phyloP scores from a whole-genome alignment of 2,797 vertebrate genomes.

The Huso huso region DNA sequence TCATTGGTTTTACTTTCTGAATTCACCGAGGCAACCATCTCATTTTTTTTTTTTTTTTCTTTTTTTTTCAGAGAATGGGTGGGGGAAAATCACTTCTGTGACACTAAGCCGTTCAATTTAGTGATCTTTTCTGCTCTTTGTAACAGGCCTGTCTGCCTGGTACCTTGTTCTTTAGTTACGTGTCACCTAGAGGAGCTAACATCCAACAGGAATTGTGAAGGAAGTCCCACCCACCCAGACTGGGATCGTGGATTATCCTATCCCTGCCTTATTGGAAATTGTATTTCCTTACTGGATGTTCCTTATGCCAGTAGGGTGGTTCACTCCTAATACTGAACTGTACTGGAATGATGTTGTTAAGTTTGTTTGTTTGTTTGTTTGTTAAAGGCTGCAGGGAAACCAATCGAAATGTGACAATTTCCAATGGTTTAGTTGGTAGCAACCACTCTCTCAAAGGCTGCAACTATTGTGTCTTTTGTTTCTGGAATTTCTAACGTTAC shows the following conservation, averaged over 20 bases:
- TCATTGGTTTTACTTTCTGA: not conserved
- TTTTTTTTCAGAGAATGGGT: too few relatives aligned
- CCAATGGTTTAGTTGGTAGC: too few relatives aligned
- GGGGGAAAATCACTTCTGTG: not conserved
- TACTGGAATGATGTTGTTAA: too few relatives aligned
- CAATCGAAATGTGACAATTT: too few relatives aligned
- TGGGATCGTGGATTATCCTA: conserved; percentile 6
- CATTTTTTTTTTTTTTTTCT: too few relatives aligned
- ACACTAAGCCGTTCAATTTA: not conserved
- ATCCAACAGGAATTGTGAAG: conserved; percentile 40
- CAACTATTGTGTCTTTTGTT: too few relatives aligned
- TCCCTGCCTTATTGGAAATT: conserved; percentile 28
- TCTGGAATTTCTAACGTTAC: too few relatives aligned
- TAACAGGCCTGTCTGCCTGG: conserved; percentile 27
- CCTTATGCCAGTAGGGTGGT: conserved; percentile 24
- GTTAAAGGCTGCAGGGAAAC: too few relatives aligned
- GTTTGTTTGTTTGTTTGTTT: too few relatives aligned
- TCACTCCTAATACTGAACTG: too few relatives aligned
- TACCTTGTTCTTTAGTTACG: conserved; percentile 63
- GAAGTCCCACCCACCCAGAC: conserved; percentile 58
- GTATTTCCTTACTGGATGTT: conserved; percentile 32
- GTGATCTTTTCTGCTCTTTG: not conserved
- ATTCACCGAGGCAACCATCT: too few relatives aligned
- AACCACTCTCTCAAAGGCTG: too few relatives aligned
- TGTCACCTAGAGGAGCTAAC: conserved; percentile 53